Evolutionary conservation across 2,888 invertebrate species (phyloP), one percentile per base, ranked within the genome.

Genomic region (Caenorhabditis sinica): DNA sequence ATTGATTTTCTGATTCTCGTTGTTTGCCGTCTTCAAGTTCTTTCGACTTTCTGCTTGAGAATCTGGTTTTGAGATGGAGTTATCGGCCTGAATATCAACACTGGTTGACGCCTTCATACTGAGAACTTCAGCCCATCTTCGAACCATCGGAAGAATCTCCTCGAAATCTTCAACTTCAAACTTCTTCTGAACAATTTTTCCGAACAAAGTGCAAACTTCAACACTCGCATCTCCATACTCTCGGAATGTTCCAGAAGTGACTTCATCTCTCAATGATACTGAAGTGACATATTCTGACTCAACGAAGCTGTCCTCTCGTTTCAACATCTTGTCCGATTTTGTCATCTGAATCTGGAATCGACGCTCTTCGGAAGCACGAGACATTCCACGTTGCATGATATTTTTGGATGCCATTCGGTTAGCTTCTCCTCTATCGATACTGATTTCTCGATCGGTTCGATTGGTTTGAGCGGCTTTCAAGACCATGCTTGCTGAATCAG

Each of bases 41-140:
- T 68, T 76, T 13, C 60, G 40, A 36, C 71, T 75, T 25, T 75
- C 77, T 0, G 49, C 69, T 17, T 49, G 33, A 20, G 58, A 73
- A 71, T 83, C 75, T 36, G 76, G 51, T 51, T 56, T 79, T 1
- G 20, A 17, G 13, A 82, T 49, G n/a, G 43, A 43, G 66, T 53
- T 68, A 2, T 76, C 75, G 1, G 72, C 28, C 13, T 74, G 30
- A 13, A 80, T 58, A 13, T 76, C 69, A 20, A 81, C 74, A 33
- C 82, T 71, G 9, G 80, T 72, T 1, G 87, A 81, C 15, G 87
- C 85, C 40, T 77, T 73, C 25, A 86, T 86, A 28, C 53, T 49
- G 15, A 90, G 69, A 23, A 61, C 68, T 71, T 90, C 90, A 15
- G 76, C 80, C 90, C 90, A 90, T 56, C 76, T 56, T n/a, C 89